phyloP scores from a whole-genome alignment of 1,140 invertebrate species.

The Pseudomyrmex concolor region DNA sequence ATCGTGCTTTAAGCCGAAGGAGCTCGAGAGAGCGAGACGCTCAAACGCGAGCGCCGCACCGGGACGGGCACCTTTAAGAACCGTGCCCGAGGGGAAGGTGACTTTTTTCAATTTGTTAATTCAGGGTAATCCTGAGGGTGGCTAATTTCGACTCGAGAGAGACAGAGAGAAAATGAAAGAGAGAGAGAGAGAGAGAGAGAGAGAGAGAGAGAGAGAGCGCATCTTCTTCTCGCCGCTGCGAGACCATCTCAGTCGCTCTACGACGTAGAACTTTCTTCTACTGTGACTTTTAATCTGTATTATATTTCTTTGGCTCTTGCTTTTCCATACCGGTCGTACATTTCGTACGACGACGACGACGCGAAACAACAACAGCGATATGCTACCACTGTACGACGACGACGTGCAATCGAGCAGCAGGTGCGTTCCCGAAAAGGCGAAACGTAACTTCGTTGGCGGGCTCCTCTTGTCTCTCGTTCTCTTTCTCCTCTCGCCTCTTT shows the following conservation, averaged over 20 bases:
- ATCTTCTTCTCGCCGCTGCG: conserved; percentile 36
- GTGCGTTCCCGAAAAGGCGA: conserved; percentile 50
- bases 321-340: not conserved
- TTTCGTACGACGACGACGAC: conserved; percentile 38
- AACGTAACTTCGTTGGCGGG: conserved; percentile 44
- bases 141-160: conserved; percentile 76
- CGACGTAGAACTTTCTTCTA: conserved; percentile 39
- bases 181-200: too few relatives aligned
- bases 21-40: conserved; percentile 54
- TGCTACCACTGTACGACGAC: conserved; percentile 10
- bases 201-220: not conserved
- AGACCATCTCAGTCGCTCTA: conserved; percentile 31
- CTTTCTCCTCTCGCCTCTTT: conserved; percentile 33
- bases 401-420: conserved; percentile 45
- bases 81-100: conserved; percentile 59
- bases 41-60: conserved; percentile 24
- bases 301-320: conserved; percentile 55
- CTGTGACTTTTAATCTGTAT: conserved; percentile 77
- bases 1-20: conserved; percentile 75
- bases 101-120: conserved; percentile 83
- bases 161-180: too few relatives aligned
- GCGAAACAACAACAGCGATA: conserved; percentile 36
- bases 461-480: not conserved
- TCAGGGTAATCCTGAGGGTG: conserved; percentile 79
- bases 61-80: conserved; percentile 67